These are phyloP conservation scores for Ictidomys tridecemlineatus DNA, from an alignment of 2,113 vertebrate genomes.

Conservation along the genomic window DNA sequence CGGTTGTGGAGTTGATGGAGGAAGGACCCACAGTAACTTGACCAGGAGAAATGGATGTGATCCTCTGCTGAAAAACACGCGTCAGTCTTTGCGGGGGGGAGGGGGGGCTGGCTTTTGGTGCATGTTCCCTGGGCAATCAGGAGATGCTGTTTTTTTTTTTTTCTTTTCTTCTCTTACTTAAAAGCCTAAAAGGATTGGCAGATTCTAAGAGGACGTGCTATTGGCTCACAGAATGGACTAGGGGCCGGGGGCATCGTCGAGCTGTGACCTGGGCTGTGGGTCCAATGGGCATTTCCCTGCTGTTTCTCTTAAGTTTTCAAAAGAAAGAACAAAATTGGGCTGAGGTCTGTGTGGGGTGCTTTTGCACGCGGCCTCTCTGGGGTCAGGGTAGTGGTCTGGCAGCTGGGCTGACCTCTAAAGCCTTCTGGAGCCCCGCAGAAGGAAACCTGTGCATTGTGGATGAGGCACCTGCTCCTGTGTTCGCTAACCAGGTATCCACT, in stretches of 20 bases:
- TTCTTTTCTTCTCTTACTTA: too few species aligned
- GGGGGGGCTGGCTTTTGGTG: not conserved
- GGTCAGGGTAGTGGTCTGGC: not conserved
- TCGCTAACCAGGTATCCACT: not conserved
- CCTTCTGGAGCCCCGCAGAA: not conserved
- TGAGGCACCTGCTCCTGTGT: not conserved
- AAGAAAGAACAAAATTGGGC: not conserved
- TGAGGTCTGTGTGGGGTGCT: not conserved
- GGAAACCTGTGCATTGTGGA: not conserved
- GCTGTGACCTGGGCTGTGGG: not conserved
- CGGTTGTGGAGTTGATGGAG: not conserved
- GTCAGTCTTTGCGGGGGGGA: not conserved
- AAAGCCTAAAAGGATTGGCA: not conserved
- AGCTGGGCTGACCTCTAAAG: not conserved
- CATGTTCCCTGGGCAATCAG: accelerated
- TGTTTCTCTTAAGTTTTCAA: constrained; percentile 9
- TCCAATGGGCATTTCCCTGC: not conserved
- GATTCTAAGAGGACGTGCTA: not conserved
- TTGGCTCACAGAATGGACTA: not conserved
- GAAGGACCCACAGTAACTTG: not conserved
- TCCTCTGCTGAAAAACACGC: not conserved
- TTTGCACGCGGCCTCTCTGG: not conserved
- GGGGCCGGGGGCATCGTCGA: not conserved
- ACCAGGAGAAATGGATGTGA: not conserved
- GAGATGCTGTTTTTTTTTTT: not conserved